Percentiles rank a stretch among this genome's conserved stretches.
phyloP scores from a whole-genome alignment of 2,888 invertebrate species.

The Latrodectus hesperus region DNA sequence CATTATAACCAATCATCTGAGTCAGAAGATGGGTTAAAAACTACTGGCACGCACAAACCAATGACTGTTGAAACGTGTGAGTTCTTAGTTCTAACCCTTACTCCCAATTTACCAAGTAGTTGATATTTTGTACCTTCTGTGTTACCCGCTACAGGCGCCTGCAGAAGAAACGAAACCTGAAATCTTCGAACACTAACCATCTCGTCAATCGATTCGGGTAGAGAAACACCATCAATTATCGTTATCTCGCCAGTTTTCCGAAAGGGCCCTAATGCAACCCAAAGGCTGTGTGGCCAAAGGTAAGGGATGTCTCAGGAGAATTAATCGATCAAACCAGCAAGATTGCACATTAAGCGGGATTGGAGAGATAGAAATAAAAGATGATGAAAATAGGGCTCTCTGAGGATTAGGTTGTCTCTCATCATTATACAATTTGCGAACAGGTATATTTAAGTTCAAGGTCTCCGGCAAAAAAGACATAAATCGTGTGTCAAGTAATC shows the following conservation, averaged over 20 bases:
- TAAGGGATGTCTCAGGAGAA: neutral
- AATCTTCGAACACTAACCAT: neutral
- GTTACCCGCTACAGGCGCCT: neutral
- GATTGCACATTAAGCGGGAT: neutral
- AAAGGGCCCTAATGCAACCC: neutral
- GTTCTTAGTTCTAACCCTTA: too few relatives aligned
- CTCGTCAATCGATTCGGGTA: neutral
- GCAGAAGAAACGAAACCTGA: neutral
- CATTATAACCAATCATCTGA: too few relatives aligned
- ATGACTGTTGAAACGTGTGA: too few relatives aligned
- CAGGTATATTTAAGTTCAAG: slow-evolving; percentile 26
- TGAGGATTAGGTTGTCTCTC: slow-evolving; percentile 8
- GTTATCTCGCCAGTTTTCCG: neutral
- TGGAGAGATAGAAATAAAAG: neutral
- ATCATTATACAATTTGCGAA: slow-evolving; percentile 54
- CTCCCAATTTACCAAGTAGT: neutral
- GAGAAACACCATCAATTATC: neutral
- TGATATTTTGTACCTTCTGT: neutral
- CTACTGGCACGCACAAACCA: too few relatives aligned
- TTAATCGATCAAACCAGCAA: neutral
- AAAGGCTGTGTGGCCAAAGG: neutral
- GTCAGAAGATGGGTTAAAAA: too few relatives aligned
- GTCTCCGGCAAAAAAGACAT: slow-evolving; percentile 42
- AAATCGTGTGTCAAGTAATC: slow-evolving; percentile 37
- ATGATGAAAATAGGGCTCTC: neutral